phyloP scores from a whole-genome alignment of 2,113 vertebrate genomes.

The Sus scrofa region T2T-Sscrofa CM000822.6:81164501-81165000 shows the following conservation, averaged over 20 bases:
- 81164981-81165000: background rate
- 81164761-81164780: background rate
- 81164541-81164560: background rate
- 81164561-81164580: background rate
- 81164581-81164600: background rate
- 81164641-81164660: background rate
- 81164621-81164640: background rate
- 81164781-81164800: background rate
- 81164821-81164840: too few species aligned
- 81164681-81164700: background rate
- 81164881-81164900: background rate
- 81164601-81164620: background rate
- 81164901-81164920: background rate
- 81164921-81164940: background rate
- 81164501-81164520: background rate
- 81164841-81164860: background rate
- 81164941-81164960: background rate
- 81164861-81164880: background rate
- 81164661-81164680: background rate
- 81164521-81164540: background rate
- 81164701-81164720: background rate
- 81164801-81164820: background rate
- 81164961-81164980: background rate
- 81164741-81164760: background rate
- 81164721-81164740: background rate